Evolutionary conservation across 2,113 vertebrate species (phyloP).

Genomic region (crab-eating macaque (Macaca fascicularis)): DNA sequence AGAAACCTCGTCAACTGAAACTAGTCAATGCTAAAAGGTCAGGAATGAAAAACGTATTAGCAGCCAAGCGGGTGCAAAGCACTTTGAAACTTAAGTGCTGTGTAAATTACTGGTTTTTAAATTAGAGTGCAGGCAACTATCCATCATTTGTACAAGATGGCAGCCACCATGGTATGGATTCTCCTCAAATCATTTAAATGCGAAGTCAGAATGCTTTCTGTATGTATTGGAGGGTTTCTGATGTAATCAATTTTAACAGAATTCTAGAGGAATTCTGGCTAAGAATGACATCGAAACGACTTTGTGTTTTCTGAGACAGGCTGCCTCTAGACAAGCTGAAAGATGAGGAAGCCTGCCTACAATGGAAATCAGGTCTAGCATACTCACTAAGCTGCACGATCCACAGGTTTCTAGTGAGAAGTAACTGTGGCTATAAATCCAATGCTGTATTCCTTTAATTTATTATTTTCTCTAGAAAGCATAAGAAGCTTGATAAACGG

Average conservation of each 20-base stretch:
- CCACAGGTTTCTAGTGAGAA: not conserved
- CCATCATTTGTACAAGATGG: not conserved
- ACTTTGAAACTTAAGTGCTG: not conserved
- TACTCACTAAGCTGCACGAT: not conserved
- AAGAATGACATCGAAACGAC: not conserved
- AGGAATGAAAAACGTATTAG: not conserved
- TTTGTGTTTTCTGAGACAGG: not conserved
- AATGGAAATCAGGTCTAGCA: not conserved
- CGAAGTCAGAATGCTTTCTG: slow-evolving; percentile 27
- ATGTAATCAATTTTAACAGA: not conserved
- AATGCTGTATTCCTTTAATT: not conserved
- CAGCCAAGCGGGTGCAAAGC: not conserved
- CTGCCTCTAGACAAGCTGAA: not conserved
- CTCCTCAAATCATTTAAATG: not conserved
- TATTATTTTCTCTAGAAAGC: not conserved
- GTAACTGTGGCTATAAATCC: not conserved
- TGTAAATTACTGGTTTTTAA: not conserved
- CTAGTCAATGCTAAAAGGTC: not conserved
- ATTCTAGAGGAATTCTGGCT: not conserved
- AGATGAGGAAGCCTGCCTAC: not conserved
- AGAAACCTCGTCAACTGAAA: not conserved
- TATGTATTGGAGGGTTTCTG: not conserved
- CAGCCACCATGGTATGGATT: not conserved
- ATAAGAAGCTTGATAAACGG: not conserved
- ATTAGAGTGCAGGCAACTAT: not conserved